phyloP scores from a whole-genome alignment of 1,140 invertebrate species.

The Nilaparvata lugens region DNA sequence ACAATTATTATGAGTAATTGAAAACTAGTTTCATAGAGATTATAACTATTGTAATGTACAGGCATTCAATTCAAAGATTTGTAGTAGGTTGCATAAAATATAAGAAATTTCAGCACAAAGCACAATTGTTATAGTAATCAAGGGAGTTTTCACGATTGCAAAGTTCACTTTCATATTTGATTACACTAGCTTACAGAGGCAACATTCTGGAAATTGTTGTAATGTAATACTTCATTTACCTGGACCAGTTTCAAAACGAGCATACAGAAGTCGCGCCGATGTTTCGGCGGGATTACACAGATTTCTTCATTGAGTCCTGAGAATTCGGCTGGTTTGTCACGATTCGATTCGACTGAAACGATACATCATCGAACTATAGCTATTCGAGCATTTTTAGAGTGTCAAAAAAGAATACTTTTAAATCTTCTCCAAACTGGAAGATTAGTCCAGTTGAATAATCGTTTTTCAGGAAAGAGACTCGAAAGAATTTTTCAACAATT shows the following conservation, averaged over 20 bases:
- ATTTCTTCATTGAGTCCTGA: neutral
- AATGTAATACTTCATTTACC: neutral
- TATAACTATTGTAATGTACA: neutral
- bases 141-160: neutral
- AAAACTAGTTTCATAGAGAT: neutral
- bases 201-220: neutral
- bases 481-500: no score
- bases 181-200: neutral
- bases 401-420: neutral
- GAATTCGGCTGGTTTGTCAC: no score
- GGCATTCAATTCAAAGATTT: neutral
- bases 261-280: neutral
- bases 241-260: neutral
- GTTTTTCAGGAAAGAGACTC: no score
- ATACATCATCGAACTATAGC: neutral
- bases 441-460: neutral
- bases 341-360: neutral
- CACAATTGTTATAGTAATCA: neutral
- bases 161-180: neutral
- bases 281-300: neutral
- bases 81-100: neutral
- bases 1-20: neutral
- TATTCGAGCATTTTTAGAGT: neutral
- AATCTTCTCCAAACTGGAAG: neutral
- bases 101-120: neutral